Conservation (phyloP, 2,797 vertebrate genomes). For the Channa striata region DNA sequence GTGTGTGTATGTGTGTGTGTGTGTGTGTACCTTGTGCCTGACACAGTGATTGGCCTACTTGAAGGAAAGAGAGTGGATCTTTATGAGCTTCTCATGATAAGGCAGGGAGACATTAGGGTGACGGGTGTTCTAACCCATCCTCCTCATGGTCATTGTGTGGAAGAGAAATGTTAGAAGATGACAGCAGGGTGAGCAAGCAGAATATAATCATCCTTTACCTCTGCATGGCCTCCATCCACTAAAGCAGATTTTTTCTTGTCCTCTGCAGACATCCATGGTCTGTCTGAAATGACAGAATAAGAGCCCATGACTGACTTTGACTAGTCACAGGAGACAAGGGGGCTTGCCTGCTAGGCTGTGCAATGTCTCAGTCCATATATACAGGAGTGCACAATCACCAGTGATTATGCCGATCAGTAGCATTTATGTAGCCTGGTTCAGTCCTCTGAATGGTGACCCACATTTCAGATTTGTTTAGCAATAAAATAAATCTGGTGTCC, state of each 20-base stretch:
- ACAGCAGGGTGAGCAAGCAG: constrained; percentile 68
- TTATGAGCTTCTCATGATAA: constrained; percentile 72
- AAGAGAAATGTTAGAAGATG: constrained; percentile 76
- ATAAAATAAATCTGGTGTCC: not conserved
- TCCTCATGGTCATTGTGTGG: constrained; percentile 67
- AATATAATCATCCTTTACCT: constrained; percentile 76
- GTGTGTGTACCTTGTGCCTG: constrained; percentile 33
- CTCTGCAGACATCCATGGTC: constrained; percentile 55
- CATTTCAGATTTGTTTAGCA: not conserved
- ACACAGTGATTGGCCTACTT: constrained; percentile 72
- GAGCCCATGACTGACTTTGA: constrained; percentile 66
- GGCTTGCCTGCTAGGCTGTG: constrained; percentile 20
- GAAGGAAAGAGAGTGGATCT: constrained; percentile 56
- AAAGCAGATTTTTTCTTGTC: constrained; percentile 44
- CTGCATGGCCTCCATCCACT: constrained; percentile 63
- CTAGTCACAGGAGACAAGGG: constrained; percentile 44
- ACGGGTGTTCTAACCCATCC: constrained; percentile 72
- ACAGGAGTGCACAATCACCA: constrained; percentile 1
- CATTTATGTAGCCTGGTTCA: not conserved
- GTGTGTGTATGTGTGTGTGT: not conserved
- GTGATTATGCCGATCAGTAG: constrained; percentile 10
- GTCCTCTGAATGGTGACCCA: not conserved
- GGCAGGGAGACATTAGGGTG: constrained; percentile 74
- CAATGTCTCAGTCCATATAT: constrained; percentile 11
- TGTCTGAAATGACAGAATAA: constrained; percentile 65